Evolutionary conservation across 1,140 invertebrate genomes (phyloP).

Genomic region (Manduca sexta): DNA sequence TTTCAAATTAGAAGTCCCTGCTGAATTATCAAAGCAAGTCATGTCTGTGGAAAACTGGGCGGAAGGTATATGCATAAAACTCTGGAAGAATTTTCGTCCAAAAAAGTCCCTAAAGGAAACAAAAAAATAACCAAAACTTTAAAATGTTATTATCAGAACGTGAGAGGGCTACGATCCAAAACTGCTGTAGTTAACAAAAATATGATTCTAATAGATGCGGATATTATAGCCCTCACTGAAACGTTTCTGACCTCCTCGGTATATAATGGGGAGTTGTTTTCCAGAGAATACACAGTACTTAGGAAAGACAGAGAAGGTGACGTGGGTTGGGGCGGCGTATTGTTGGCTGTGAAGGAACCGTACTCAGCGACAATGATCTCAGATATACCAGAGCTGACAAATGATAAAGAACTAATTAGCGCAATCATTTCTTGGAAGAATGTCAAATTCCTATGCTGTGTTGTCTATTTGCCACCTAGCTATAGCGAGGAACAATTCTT

Average conservation of each 20-base stretch:
- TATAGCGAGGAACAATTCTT: constrained; percentile 8
- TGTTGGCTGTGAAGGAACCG: constrained; percentile 5
- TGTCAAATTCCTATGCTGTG: constrained; percentile 10
- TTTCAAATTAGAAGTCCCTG: constrained; percentile 1
- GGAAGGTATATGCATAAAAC: constrained; percentile 6
- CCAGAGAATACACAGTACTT: constrained; percentile 7
- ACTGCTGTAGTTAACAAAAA: neutral
- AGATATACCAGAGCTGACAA: constrained; percentile 1
- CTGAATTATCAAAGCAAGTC: neutral
- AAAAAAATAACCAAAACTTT: neutral
- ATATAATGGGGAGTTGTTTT: constrained; percentile 8
- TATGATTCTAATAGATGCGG: neutral
- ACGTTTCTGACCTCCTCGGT: constrained; percentile 6
- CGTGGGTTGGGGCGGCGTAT: constrained; percentile 19
- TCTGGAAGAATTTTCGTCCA: constrained; percentile 3
- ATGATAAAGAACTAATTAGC: constrained; percentile 8
- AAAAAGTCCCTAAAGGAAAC: neutral
- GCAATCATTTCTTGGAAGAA: constrained; percentile 4
- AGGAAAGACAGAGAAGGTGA: constrained; percentile 10
- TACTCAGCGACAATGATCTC: constrained; percentile 1
- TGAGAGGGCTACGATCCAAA: constrained; percentile 2
- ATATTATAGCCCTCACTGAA: constrained; percentile 9
- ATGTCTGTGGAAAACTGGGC: constrained; percentile 4
- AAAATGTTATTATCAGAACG: constrained; percentile 2
- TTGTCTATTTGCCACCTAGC: constrained; percentile 14